These are phyloP conservation scores for Caenorhabditis inopinata DNA, from an alignment of 1,140 invertebrate species.

Conservation along the genomic window DNA sequence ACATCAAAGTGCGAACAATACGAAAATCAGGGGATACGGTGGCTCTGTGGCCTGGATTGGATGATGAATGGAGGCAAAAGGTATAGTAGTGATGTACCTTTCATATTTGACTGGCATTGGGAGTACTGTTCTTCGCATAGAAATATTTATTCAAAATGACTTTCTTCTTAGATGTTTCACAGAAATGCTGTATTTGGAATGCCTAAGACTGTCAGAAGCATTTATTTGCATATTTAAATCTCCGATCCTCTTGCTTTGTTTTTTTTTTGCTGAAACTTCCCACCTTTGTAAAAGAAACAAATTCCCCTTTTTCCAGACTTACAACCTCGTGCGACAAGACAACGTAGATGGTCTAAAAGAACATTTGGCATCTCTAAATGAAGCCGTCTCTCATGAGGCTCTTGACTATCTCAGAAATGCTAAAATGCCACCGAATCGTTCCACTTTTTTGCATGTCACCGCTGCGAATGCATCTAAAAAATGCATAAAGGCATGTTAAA, in stretches of 20 bases:
- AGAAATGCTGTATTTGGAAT: no score
- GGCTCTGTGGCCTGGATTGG: not conserved
- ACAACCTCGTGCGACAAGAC: not conserved
- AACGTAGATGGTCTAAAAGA: not conserved
- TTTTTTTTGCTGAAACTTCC: not conserved
- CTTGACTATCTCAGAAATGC: not conserved
- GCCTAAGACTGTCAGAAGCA: no score
- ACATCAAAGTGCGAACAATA: not conserved
- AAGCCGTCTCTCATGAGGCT: not conserved
- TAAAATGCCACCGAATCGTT: constrained; percentile 43
- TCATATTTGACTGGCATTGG: no score
- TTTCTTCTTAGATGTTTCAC: no score
- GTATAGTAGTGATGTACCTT: not conserved
- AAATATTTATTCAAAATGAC: no score
- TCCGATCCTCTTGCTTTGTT: no score
- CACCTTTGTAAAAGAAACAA: no score
- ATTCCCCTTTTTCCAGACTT: not conserved
- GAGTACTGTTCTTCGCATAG: no score
- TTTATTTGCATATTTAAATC: no score
- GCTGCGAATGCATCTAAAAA: not conserved
- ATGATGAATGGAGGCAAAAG: constrained; percentile 22
- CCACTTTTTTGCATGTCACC: constrained; percentile 28
- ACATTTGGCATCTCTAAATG: not conserved
- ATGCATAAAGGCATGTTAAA: not conserved
- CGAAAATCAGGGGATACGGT: not conserved